phyloP scores from a whole-genome alignment of 2,888 invertebrate species.

The Herminia tarsipennalis region DNA sequence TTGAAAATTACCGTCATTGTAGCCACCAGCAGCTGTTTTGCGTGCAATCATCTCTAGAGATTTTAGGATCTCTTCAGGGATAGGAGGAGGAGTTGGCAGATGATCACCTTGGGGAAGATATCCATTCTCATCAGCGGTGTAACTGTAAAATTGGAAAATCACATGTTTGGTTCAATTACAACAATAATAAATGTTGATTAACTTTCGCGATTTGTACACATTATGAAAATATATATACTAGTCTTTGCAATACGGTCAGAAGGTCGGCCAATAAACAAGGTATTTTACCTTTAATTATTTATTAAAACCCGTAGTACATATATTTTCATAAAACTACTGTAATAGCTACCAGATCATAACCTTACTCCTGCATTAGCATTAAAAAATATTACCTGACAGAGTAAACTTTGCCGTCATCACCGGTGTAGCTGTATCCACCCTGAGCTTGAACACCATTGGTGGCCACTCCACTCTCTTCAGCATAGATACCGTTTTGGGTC shows the following conservation, averaged over 20 bases:
- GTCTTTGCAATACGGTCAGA: too few species aligned
- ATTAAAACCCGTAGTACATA: too few species aligned
- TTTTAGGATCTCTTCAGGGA: slow-evolving; percentile 74
- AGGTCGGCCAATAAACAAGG: too few species aligned
- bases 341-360: too few species aligned
- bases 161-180: too few species aligned
- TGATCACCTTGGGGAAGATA: slow-evolving; percentile 76
- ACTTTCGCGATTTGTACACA: too few species aligned
- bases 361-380: too few species aligned
- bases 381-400: slow-evolving; percentile 74
- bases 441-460: slow-evolving; percentile 75
- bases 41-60: slow-evolving; percentile 77
- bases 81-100: slow-evolving; percentile 74
- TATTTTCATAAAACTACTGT: too few species aligned
- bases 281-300: too few species aligned
- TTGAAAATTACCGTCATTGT: slow-evolving; percentile 67
- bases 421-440: slow-evolving; percentile 75
- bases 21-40: slow-evolving; percentile 78
- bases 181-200: too few species aligned
- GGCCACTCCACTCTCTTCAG: slow-evolving; percentile 75
- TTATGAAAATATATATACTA: too few species aligned
- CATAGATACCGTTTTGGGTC: slow-evolving; percentile 76
- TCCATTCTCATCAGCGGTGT: slow-evolving; percentile 78
- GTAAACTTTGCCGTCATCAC: slow-evolving; percentile 77
- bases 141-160: too few species aligned